Evolutionary conservation across 1,140 invertebrate species (phyloP), one percentile per base, ranked within the genome.

Genomic region (Brachionus calyciflorus): DNA sequence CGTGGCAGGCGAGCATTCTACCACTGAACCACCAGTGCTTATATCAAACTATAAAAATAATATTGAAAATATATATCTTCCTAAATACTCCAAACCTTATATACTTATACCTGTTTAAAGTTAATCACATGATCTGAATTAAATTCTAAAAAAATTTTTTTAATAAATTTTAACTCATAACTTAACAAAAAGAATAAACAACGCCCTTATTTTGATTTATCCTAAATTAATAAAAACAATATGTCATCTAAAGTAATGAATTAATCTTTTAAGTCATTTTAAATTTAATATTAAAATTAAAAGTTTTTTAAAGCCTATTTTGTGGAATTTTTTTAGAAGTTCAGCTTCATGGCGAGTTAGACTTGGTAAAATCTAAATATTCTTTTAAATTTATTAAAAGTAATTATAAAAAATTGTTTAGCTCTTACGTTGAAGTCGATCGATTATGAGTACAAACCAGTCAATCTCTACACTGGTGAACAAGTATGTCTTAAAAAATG

Each of bases 391-490:
- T 12, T 30, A 30, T 10, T 40, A 17, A 68, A 37, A 14, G 5
- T 12, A 46, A 33, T 17, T 53, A 21, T 49, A 19, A 19, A 30
- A 28, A 10, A 63, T 46, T 48, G 73, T 78, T 48, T 51, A 79
- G 91, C 92, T 55, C 87, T 97, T 46, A 93, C 93, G 80, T 85
- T 93, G 26, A 96, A 96, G 85, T 91, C 92, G 84, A 93, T 97
- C 81, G 91, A 93, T 17, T 96, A 95, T 83, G 93, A 96, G 79
- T 93, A 93, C 81, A 91, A 91, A 82, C 89, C 92, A 30, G 90
- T 96, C 10, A 92, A 93, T 83, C 86, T 97, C 41, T 89, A 94
- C 1, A 83, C 82, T 77, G 80, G 93, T 91, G 85, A 89, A 88
- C 78, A 80, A 51, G 77, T 81, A 75, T 79, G 33, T 5, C 33